A percentile compares a stretch with the other conserved stretches of the same genome.
phyloP scores from a whole-genome alignment of 2,797 vertebrate genomes.

The Rhynchonycteris naso region DNA sequence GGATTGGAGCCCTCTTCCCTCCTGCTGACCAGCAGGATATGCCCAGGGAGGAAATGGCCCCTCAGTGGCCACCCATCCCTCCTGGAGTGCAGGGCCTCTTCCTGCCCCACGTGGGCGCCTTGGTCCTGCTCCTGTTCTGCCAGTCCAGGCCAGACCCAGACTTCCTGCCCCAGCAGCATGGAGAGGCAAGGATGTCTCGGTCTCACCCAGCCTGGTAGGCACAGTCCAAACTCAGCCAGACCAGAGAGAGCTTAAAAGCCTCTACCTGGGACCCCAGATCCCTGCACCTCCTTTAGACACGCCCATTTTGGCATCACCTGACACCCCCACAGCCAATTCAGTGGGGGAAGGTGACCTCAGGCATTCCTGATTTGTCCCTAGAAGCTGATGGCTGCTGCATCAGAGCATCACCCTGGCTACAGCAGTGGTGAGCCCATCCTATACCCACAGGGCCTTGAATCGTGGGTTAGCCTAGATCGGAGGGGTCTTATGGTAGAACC shows the following conservation, averaged over 20 bases:
- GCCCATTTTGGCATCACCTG: not conserved
- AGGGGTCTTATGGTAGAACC: not conserved
- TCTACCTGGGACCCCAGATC: not conserved
- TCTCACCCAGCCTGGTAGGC: not conserved
- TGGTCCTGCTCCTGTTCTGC: slow-evolving; percentile 34
- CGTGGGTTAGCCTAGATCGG: not conserved
- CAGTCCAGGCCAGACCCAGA: slow-evolving; percentile 34
- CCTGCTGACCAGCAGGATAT: slow-evolving; percentile 46
- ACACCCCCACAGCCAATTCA: not conserved
- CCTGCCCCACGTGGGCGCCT: not conserved
- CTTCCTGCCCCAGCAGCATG: slow-evolving; percentile 14
- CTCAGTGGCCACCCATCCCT: not conserved
- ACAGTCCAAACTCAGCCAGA: not conserved
- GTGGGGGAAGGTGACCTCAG: accelerated
- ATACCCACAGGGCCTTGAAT: not conserved
- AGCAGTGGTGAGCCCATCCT: not conserved
- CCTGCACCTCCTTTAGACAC: not conserved
- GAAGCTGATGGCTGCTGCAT: not conserved
- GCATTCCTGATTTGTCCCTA: accelerated
- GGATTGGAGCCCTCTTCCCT: not conserved
- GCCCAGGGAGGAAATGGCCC: slow-evolving; percentile 62
- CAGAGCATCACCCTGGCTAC: accelerated
- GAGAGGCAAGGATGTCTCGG: not conserved
- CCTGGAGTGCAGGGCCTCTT: slow-evolving; percentile 51
- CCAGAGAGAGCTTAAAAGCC: accelerated